A percentile compares a stretch with the other conserved stretches of the same genome.
These are phyloP conservation scores for Labrus mixtus DNA, from an alignment of 2,113 vertebrate species.

Conservation along the genomic window DNA sequence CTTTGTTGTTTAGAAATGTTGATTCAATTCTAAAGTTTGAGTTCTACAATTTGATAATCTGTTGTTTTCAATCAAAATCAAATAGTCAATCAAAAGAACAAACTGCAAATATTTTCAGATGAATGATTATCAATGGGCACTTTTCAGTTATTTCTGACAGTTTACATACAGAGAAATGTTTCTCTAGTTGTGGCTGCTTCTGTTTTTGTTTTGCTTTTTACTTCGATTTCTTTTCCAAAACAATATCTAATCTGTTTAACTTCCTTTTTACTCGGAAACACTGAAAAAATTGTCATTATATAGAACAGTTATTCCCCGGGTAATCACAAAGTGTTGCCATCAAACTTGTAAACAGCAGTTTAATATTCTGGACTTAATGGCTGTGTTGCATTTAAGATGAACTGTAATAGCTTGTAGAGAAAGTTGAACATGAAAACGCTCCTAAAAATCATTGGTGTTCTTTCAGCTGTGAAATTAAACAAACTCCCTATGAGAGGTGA, in stretches of 20 bases:
- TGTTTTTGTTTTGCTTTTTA: too few relatives aligned
- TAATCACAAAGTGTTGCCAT: constrained; percentile 53
- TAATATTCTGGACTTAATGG: constrained; percentile 65
- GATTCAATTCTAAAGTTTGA: too few relatives aligned
- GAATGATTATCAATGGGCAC: too few relatives aligned
- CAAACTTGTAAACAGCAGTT: constrained; percentile 62
- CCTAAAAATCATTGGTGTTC: constrained; percentile 79
- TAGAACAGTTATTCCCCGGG: constrained; percentile 45
- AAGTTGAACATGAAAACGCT: constrained; percentile 77
- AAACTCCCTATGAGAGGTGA: constrained; percentile 78
- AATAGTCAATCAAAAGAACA: too few relatives aligned
- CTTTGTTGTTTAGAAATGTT: too few relatives aligned
- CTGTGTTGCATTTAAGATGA: constrained; percentile 69
- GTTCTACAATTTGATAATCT: too few relatives aligned
- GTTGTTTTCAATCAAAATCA: too few relatives aligned
- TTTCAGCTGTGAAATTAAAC: constrained; percentile 83
- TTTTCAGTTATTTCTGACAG: too few relatives aligned
- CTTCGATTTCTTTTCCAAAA: too few relatives aligned
- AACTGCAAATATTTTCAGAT: too few relatives aligned
- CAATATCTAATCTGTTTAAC: background rate
- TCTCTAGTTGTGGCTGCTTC: too few relatives aligned
- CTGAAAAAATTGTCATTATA: constrained; percentile 35
- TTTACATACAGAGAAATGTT: too few relatives aligned
- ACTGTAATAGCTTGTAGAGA: constrained; percentile 76
- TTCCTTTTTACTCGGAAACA: constrained; percentile 9